phyloP scores from a whole-genome alignment of 1,140 invertebrate genomes.

The Venturia canescens region DNA sequence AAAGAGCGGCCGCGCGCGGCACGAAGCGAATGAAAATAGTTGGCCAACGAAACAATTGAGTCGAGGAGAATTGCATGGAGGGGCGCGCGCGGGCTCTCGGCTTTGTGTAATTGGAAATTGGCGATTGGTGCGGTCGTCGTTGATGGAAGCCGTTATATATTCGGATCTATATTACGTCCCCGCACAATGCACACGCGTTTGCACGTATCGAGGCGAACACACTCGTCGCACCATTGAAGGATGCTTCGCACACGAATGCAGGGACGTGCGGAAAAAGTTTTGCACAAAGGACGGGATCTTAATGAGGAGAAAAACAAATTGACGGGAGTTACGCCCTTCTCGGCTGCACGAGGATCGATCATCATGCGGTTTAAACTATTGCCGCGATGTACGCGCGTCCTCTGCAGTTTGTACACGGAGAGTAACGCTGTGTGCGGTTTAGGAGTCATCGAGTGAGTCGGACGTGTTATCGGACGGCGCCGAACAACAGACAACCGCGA shows the following conservation, averaged over 20 bases:
- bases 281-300: neutral
- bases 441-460: neutral
- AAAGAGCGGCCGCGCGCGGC: too few relatives aligned
- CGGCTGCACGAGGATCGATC: too few relatives aligned
- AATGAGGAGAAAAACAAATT: neutral
- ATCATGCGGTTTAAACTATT: too few relatives aligned
- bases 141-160: neutral
- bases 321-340: neutral
- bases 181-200: neutral
- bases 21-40: neutral
- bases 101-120: slow-evolving; percentile 13
- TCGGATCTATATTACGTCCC: neutral
- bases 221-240: neutral
- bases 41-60: neutral
- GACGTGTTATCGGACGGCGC: slow-evolving; percentile 25
- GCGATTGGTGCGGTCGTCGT: slow-evolving; percentile 7
- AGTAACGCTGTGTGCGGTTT: neutral
- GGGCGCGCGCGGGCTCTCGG: neutral
- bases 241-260: neutral
- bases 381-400: neutral
- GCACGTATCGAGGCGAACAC: neutral
- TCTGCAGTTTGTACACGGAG: neutral
- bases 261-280: neutral
- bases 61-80: neutral
- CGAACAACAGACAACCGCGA: neutral